Percentiles rank a stretch among this genome's conserved stretches.
Evolutionary conservation across 30 jellyfish, hydroid and myxozoan species (phyloP).

Genomic region (Catostylus mosaicus): DNA sequence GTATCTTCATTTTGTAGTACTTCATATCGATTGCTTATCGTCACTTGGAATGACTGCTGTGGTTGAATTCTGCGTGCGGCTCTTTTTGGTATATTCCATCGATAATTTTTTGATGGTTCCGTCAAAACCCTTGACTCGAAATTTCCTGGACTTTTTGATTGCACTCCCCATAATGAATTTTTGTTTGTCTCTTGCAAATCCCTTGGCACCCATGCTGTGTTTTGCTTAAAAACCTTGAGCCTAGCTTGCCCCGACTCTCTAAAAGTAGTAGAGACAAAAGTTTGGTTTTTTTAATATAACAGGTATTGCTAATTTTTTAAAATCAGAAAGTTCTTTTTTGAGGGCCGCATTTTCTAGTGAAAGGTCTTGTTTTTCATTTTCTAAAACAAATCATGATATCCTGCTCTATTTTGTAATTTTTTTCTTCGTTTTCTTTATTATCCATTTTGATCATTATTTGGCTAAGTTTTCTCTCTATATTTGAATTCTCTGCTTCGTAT

Average conservation of each 20-base stretch:
- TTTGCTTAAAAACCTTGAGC: too few relatives aligned
- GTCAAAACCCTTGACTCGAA: too few relatives aligned
- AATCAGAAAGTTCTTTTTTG: background rate
- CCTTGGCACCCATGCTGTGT: too few relatives aligned
- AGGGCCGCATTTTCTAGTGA: background rate
- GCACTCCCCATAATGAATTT: too few relatives aligned
- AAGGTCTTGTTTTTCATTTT: background rate
- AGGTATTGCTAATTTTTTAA: too few relatives aligned
- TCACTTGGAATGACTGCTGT: background rate
- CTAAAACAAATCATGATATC: background rate
- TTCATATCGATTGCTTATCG: background rate
- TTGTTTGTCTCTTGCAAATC: too few relatives aligned
- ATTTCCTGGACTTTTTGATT: too few relatives aligned
- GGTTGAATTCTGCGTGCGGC: background rate
- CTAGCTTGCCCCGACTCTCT: background rate
- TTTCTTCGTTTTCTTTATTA: background rate
- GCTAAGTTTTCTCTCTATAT: background rate
- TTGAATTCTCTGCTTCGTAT: background rate
- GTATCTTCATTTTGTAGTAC: background rate
- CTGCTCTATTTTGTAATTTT: background rate
- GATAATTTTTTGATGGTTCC: too few relatives aligned
- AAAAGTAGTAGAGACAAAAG: background rate
- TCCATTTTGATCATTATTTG: background rate
- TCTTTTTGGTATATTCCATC: too few relatives aligned
- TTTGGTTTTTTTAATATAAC: background rate